Percentiles rank a stretch among this genome's conserved stretches.
Evolutionary conservation across 2,888 invertebrate species (phyloP).

Genomic region (Cancer borealis): DNA sequence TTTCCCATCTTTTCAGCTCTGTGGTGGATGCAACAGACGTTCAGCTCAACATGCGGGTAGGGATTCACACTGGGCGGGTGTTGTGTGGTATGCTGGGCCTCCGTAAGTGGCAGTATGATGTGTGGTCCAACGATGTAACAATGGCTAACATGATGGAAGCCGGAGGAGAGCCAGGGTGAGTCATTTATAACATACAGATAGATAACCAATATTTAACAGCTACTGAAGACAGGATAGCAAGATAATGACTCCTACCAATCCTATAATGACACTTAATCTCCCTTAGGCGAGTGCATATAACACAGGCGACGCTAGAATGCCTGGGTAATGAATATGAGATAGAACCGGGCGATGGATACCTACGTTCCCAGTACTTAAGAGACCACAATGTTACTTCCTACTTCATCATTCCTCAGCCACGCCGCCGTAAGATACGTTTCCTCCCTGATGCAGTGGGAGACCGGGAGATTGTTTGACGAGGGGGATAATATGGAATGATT

Average conservation of each 20-base stretch:
- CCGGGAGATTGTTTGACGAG: background rate
- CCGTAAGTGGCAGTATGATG: constrained; percentile 95
- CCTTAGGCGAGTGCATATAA: constrained; percentile 89
- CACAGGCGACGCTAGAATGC: constrained; percentile 90
- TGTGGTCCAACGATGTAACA: constrained; percentile 96
- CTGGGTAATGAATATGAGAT: constrained; percentile 94
- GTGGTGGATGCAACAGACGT: constrained; percentile 95
- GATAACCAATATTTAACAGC: background rate
- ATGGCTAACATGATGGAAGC: constrained; percentile 94
- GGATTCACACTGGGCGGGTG: constrained; percentile 94
- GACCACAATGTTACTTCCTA: constrained; percentile 89
- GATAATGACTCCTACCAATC: background rate
- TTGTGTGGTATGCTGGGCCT: constrained; percentile 93
- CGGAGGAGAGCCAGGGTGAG: constrained; percentile 92
- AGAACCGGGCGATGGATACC: constrained; percentile 91
- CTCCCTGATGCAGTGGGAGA: background rate
- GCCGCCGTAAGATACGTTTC: constrained; percentile 85
- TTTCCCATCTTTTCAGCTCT: constrained; percentile 82
- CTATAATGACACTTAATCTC: background rate
- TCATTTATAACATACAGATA: constrained; percentile 34
- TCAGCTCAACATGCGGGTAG: constrained; percentile 95
- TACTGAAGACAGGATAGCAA: background rate
- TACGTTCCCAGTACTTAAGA: constrained; percentile 89
- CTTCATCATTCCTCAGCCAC: constrained; percentile 92
- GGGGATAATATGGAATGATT: constrained; percentile 58